Evolutionary conservation across 92 coral and sea anemone genomes (phyloP), one percentile per base, ranked within the genome.

Genomic region (Siderastrea radians): DNA sequence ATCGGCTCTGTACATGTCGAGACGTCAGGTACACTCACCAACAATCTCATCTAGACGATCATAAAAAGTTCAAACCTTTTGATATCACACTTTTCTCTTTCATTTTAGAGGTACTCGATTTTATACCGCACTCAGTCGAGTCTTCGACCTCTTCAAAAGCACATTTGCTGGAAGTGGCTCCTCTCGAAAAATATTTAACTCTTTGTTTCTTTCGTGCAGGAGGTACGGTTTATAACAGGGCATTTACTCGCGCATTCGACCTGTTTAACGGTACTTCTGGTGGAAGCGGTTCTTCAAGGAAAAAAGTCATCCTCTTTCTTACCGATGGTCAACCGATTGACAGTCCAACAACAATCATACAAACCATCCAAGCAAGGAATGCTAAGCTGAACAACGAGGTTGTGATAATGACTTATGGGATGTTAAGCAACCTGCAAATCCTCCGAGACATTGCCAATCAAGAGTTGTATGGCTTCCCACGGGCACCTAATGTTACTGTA

Each of bases 271-370:
- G 76, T 45, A 57, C 91, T 49, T 54, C 75, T 55, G 45, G n/a
- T 26, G 17, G 58, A 81, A 26, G n/a, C 48, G 62, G 46, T 58
- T 48, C 90, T 5, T 55, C 46, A 8, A 83, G 90, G 47, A 69
- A 69, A 3, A 89, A 84, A 14, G 92, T 93, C n/a, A 87, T 93
- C 8, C 71, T 93, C 46, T 93, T 93, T 79, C 71, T 93, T 2
- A 93, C 96, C 6, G 94, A 93, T 61, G 96, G 96, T 3, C 5
- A 54, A n/a, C 94, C 96, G 12, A 72, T 59, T 8, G 96, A 93
- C 4, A 9, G 5, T 11, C 2, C 58, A 2, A 9, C 0, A 14
- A 14, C 17, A 46, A 82, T 82, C 51, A 47, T 91, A 72, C 10
- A 74, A 4, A 63, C 84, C 1, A 80, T 93, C 1, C 78, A 80